phyloP scores from a whole-genome alignment of 2,797 vertebrate genomes.

The Sebastolobus altivelis region DNA sequence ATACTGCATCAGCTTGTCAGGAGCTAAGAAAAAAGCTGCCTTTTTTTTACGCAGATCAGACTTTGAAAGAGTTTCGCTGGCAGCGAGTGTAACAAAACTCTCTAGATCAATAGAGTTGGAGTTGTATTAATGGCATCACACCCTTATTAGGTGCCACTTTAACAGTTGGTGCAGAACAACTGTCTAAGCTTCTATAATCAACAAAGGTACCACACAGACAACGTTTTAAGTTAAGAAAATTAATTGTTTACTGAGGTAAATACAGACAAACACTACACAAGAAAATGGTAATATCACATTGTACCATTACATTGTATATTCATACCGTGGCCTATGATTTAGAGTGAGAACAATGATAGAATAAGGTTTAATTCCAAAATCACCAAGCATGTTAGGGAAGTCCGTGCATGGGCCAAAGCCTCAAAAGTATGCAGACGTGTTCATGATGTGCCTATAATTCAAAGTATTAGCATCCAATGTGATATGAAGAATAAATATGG shows the following conservation, averaged over 20 bases:
- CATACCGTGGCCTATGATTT: not conserved
- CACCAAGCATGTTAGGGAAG: not conserved
- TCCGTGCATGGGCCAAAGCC: not conserved
- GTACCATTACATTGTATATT: not conserved
- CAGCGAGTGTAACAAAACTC: not conserved
- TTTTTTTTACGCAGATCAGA: not conserved
- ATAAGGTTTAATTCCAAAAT: not conserved
- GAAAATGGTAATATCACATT: not conserved
- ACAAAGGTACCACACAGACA: not conserved
- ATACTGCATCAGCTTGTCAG: not conserved
- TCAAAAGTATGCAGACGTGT: not conserved
- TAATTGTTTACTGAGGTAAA: not conserved
- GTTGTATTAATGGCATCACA: not conserved
- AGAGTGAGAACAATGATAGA: not conserved
- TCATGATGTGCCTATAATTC: not conserved
- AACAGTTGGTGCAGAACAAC: not conserved
- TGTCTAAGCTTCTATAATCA: not conserved
- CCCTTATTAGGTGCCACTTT: not conserved
- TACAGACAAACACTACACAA: not conserved
- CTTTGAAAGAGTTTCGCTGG: not conserved
- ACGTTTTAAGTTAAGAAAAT: not conserved
- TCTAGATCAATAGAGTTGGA: not conserved
- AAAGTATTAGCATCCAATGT: not conserved
- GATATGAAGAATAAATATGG: not conserved
- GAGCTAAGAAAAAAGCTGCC: not conserved